phyloP scores from a whole-genome alignment of 2,797 vertebrate species.

The Platyrinchus mystaceus region DNA sequence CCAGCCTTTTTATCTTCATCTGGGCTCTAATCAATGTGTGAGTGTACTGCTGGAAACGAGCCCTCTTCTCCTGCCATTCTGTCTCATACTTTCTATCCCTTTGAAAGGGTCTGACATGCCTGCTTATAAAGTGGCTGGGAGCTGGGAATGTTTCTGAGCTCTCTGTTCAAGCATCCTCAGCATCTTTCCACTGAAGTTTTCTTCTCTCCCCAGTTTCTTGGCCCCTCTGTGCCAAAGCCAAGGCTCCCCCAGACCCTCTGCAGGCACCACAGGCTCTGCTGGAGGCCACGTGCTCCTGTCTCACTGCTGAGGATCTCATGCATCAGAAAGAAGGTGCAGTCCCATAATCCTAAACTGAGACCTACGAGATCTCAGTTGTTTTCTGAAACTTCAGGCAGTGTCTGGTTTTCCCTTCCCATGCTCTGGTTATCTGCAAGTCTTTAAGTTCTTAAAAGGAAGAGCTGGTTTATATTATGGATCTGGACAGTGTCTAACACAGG shows the following conservation, averaged over 20 bases:
- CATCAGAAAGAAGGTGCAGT: not conserved
- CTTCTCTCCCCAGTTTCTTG: not conserved
- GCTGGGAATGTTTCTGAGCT: not conserved
- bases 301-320: not conserved
- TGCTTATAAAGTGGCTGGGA: not conserved
- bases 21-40: conserved; percentile 37
- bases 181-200: not conserved
- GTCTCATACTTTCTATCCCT: not conserved
- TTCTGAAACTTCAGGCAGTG: not conserved
- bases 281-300: not conserved
- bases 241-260: not conserved
- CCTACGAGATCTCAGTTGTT: not conserved
- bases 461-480: conserved; percentile 23
- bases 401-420: conserved; percentile 18
- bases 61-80: conserved; percentile 13
- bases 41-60: not conserved
- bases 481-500: conserved; percentile 41
- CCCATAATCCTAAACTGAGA: not conserved
- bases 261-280: not conserved
- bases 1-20: conserved; percentile 33
- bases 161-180: not conserved
- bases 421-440: conserved; percentile 33
- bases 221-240: not conserved
- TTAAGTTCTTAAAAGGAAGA: conserved; percentile 27
- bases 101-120: conserved; percentile 19